Conservation (phyloP, 2,113 vertebrate genomes). For the Microtus oregoni region DNA sequence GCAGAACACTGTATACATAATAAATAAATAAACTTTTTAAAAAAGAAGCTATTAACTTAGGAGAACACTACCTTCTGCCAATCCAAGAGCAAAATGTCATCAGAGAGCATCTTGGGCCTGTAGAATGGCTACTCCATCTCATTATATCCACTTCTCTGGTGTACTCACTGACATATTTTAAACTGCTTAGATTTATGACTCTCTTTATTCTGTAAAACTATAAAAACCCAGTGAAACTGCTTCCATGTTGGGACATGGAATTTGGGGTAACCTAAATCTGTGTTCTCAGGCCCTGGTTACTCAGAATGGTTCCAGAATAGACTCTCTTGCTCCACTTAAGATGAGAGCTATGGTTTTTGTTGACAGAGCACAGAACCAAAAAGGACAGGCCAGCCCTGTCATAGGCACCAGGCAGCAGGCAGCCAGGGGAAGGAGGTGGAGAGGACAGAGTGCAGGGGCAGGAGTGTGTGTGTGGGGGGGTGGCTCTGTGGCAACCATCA, state of each 20-base stretch:
- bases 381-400: neutral
- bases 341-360: neutral
- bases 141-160: neutral
- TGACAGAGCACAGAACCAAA: accelerated
- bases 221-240: neutral
- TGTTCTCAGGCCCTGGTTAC: neutral
- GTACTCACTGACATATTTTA: neutral
- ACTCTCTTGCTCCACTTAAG: neutral
- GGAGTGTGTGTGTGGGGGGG: neutral
- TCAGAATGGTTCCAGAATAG: neutral
- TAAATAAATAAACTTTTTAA: too few species aligned
- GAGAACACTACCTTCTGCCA: neutral
- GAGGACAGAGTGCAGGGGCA: neutral
- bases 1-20: too few species aligned
- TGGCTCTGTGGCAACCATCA: neutral
- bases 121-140: neutral
- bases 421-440: too few species aligned
- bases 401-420: neutral
- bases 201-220: neutral
- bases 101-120: neutral
- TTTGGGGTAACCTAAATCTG: neutral
- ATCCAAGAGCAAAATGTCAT: neutral
- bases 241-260: neutral
- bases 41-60: neutral
- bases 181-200: neutral